phyloP scores from a whole-genome alignment of 2,113 vertebrate genomes.

The Crotophaga sulcirostris region DNA sequence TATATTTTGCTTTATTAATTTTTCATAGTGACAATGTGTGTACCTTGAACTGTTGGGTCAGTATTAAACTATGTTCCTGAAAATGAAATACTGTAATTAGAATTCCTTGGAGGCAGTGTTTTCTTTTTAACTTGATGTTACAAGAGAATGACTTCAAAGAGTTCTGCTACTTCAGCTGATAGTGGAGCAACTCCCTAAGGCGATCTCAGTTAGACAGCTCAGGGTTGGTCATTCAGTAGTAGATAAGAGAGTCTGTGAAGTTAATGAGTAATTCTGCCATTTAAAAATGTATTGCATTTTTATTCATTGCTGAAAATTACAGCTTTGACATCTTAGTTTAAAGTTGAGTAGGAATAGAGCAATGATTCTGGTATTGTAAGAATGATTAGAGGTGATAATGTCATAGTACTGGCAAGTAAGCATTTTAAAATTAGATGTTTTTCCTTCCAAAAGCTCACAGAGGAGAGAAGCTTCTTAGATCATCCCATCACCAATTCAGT shows the following conservation, averaged over 20 bases:
- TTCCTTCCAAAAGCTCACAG: neutral
- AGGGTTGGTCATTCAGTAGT: neutral
- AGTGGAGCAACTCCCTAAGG: conserved; percentile 17
- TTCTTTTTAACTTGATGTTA: conserved; percentile 45
- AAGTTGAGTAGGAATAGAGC: neutral
- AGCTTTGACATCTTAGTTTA: conserved; percentile 36
- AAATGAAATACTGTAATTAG: conserved; percentile 42
- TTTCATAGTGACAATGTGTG: neutral
- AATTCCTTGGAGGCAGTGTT: conserved; percentile 30
- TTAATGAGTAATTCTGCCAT: conserved; percentile 57
- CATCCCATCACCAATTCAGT: neutral
- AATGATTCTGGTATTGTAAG: neutral
- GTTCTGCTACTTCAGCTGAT: conserved; percentile 43
- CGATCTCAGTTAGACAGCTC: conserved; percentile 18
- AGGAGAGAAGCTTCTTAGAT: neutral
- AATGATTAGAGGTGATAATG: neutral
- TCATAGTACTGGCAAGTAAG: neutral
- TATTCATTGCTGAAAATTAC: conserved; percentile 34
- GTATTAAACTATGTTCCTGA: conserved; percentile 18
- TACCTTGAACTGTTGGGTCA: neutral
- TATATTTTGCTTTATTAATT: conserved; percentile 9
- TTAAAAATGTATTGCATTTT: conserved; percentile 19
- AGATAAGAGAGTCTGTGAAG: conserved; percentile 44
- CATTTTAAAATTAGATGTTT: neutral
- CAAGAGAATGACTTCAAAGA: conserved; percentile 57